Evolutionary conservation across 2,888 invertebrate species (phyloP).

Genomic region (Limnephilus lunatus): DNA sequence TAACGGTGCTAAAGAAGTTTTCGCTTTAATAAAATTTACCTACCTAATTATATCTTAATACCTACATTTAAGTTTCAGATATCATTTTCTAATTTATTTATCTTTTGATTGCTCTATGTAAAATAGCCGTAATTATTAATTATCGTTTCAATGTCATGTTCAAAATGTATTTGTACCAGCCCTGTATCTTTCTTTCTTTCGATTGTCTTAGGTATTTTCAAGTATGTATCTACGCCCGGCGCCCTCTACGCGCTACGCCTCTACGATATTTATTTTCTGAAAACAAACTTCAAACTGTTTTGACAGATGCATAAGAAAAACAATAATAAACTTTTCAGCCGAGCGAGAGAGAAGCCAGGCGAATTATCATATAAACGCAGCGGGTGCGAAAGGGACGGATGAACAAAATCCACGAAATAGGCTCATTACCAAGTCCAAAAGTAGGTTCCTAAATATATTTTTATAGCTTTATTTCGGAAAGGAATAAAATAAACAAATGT

Average conservation of each 20-base stretch:
- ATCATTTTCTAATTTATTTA: too few species aligned
- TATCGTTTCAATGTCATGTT: too few species aligned
- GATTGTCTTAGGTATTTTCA: neutral
- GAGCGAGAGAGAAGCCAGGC: neutral
- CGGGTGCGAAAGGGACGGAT: neutral
- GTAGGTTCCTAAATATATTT: neutral
- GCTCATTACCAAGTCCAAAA: conserved; percentile 14
- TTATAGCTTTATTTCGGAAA: conserved; percentile 14
- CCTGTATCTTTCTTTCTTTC: neutral
- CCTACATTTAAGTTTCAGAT: too few species aligned
- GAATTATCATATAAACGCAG: neutral
- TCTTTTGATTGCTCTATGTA: too few species aligned
- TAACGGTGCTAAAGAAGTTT: too few species aligned
- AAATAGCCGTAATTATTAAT: too few species aligned
- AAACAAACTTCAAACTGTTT: conserved; percentile 16
- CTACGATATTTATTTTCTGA: conserved; percentile 19
- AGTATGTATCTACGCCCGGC: neutral
- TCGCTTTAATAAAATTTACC: too few species aligned
- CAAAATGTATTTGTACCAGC: neutral
- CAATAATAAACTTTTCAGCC: conserved; percentile 15
- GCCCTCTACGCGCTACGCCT: neutral
- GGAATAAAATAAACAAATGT: conserved; percentile 7
- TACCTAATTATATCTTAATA: too few species aligned
- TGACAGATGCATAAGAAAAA: conserved; percentile 43
- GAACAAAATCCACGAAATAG: neutral